These are phyloP conservation scores for Amiota communis DNA, from an alignment of 2,888 invertebrate species.

Conservation along the genomic window DNA sequence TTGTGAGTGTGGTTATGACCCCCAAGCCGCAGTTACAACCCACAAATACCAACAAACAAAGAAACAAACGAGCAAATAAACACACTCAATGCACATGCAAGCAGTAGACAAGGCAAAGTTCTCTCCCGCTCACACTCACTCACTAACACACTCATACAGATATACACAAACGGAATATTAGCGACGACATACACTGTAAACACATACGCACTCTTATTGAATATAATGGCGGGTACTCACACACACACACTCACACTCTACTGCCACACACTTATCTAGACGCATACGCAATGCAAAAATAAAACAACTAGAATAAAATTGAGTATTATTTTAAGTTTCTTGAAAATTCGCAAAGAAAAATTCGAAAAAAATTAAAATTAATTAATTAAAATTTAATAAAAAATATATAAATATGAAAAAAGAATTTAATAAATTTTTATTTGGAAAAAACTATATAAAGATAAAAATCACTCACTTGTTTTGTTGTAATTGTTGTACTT, in stretches of 20 bases:
- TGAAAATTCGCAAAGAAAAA: neutral
- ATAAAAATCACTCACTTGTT: conserved; percentile 7
- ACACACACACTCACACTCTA: neutral
- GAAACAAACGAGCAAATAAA: too few relatives aligned
- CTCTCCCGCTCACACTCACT: neutral
- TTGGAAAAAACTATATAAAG: neutral
- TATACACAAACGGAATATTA: neutral
- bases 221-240: neutral
- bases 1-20: too few relatives aligned
- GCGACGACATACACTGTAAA: neutral
- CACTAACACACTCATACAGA: conserved; percentile 26
- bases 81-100: too few relatives aligned
- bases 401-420: neutral
- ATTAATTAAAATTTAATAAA: neutral
- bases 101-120: too few relatives aligned
- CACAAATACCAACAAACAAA: too few relatives aligned
- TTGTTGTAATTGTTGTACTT: neutral
- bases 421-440: too few relatives aligned
- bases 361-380: neutral
- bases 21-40: too few relatives aligned
- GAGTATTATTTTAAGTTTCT: neutral
- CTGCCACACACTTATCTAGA: conserved; percentile 7
- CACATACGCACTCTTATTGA: neutral
- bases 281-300: too few relatives aligned
- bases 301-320: too few relatives aligned